Conservation (phyloP, 2,797 vertebrate species). For the Carapus acus region DNA sequence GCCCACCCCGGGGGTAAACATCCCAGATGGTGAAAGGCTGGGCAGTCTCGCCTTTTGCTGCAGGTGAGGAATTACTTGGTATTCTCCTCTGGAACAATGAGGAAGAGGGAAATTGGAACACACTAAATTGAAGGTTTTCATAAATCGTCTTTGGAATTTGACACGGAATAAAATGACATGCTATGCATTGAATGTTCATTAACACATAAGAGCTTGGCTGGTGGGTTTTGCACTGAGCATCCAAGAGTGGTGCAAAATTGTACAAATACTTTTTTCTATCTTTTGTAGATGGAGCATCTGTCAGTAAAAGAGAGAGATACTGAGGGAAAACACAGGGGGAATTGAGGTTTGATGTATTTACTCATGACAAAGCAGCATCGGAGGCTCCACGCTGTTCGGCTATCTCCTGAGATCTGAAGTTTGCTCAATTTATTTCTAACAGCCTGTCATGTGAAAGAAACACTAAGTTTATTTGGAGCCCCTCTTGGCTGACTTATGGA, state of each 20-base stretch:
- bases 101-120: too few relatives aligned
- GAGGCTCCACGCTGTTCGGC: constrained; percentile 50
- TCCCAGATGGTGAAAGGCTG: constrained; percentile 3
- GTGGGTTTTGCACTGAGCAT: background rate
- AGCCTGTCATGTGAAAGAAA: constrained; percentile 56
- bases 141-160: too few relatives aligned
- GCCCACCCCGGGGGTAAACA: background rate
- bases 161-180: too few relatives aligned
- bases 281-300: constrained; percentile 18
- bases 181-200: too few relatives aligned
- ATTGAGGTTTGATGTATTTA: constrained; percentile 58
- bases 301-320: constrained; percentile 24
- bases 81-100: background rate
- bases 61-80: background rate
- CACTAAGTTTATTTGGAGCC: constrained; percentile 45
- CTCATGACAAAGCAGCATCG: constrained; percentile 63
- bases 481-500: constrained; percentile 51
- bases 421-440: constrained; percentile 57
- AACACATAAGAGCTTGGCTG: too few relatives aligned
- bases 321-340: constrained; percentile 33
- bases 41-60: background rate
- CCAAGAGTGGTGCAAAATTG: background rate
- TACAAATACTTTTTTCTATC: constrained; percentile 33
- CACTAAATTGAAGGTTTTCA: too few relatives aligned
- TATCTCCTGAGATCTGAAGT: constrained; percentile 51